These are phyloP conservation scores for Agrypnus murinus DNA, from an alignment of 2,888 invertebrate genomes.

Conservation along the genomic window DNA sequence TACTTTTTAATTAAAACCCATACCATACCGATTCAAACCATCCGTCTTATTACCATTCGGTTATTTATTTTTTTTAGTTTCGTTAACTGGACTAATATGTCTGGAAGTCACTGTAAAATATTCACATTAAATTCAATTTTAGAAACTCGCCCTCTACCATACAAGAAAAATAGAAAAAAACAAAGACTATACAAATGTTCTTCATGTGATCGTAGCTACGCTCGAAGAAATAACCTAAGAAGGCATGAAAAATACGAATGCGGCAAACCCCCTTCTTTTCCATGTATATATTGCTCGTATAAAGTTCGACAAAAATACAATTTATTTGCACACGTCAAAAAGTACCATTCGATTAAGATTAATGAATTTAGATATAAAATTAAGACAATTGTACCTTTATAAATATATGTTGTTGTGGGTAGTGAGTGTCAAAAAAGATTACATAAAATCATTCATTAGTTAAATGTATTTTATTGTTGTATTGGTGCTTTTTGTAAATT, in stretches of 20 bases:
- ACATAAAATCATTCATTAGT: too few relatives aligned
- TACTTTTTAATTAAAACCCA: too few relatives aligned
- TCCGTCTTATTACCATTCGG: too few relatives aligned
- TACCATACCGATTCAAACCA: too few relatives aligned
- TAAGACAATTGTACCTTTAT: not conserved
- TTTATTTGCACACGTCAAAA: slow-evolving; percentile 81
- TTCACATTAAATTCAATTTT: too few relatives aligned
- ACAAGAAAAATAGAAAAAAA: not conserved
- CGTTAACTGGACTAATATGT: too few relatives aligned
- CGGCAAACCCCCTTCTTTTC: slow-evolving; percentile 58
- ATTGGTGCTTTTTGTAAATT: too few relatives aligned
- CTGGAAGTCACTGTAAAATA: too few relatives aligned
- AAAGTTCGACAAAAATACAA: slow-evolving; percentile 73
- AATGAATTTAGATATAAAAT: slow-evolving; percentile 22
- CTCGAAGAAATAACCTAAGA: slow-evolving; percentile 75
- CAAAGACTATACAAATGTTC: slow-evolving; percentile 66
- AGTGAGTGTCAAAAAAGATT: too few relatives aligned
- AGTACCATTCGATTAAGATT: slow-evolving; percentile 62
- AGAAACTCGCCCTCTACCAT: not conserved
- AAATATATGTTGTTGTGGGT: not conserved
- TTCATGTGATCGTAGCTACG: slow-evolving; percentile 74
- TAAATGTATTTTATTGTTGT: too few relatives aligned
- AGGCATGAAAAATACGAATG: slow-evolving; percentile 70
- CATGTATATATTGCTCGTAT: slow-evolving; percentile 47
- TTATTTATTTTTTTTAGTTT: too few relatives aligned